Evolutionary conservation across 2,797 vertebrate species (phyloP), one percentile per base, ranked within the genome.

Genomic region (Loris lydekkerianus): DNA sequence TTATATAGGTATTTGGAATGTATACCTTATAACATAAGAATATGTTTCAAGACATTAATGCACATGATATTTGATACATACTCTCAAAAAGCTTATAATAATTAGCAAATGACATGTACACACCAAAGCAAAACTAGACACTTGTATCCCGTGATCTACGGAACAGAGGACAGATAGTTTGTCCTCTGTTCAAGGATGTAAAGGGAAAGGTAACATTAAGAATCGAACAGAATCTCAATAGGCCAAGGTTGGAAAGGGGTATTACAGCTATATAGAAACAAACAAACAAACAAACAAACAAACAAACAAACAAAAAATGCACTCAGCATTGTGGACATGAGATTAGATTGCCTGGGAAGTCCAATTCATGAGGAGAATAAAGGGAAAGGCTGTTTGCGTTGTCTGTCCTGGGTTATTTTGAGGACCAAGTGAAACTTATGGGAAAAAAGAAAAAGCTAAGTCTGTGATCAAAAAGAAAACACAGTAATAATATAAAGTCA

Each of bases 401-500:
- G 56, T 14, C 25, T 72, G 37, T 63, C 40, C 15, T 70, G 11
- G 10, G 46, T 87, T 91, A 89, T 70, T 91, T 18, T 92, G 43
- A 72, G 75, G 37, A 80, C 61, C 46, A 83, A 94, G 80, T 34
- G 49, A 90, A 49, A 75, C 9, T 80, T 60, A 18, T 23, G 34
- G 46, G 67, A 27, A 56, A 25, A 40, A 80, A 23, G 78, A 58
- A n/a, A 67, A 61, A 53, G 37, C 21, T 31, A 94, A 70, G 37
- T 73, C 58, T 83, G 75, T 77, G n/a, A 83, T 81, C 27, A 84
- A 85, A 72, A 96, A 80, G 58, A 77, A 83, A 70, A 53, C 0
- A 11, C 13, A 84, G 31, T 25, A 91, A 31, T n/a, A 63, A 89
- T 10, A 80, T 9, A 90, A 93, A 88, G 21, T 58, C n/a, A 91